Evolutionary conservation across 2,797 vertebrate species (phyloP).

Genomic region (Danio choprae): DNA sequence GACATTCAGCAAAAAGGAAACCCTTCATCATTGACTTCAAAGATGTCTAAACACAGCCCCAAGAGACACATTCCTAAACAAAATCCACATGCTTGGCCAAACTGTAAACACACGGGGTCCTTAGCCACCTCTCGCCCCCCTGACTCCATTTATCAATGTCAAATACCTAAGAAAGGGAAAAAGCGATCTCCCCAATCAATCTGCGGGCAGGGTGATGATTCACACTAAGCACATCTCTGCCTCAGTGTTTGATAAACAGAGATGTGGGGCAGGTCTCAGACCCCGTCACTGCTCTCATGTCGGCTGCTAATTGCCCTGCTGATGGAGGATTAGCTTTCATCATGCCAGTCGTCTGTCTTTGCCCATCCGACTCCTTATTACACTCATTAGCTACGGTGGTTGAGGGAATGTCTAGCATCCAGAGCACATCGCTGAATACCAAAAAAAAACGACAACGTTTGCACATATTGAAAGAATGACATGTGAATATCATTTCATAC

Average conservation of each 20-base stretch:
- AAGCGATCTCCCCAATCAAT: conserved; percentile 32
- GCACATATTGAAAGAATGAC: neutral
- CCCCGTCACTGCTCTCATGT: conserved; percentile 6
- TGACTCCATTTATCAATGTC: conserved; percentile 50
- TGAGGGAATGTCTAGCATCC: neutral
- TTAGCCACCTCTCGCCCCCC: conserved; percentile 18
- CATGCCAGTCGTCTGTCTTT: conserved; percentile 34
- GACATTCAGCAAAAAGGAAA: neutral
- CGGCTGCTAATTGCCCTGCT: conserved; percentile 54
- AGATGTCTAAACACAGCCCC: conserved; percentile 1
- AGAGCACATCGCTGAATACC: neutral
- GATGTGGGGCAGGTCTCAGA: conserved; percentile 33
- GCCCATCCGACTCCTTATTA: conserved; percentile 31
- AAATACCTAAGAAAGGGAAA: conserved; percentile 17
- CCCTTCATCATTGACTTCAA: conserved; percentile 6
- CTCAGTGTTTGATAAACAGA: conserved; percentile 44
- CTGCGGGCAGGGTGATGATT: conserved; percentile 39
- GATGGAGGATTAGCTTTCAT: conserved; percentile 52
- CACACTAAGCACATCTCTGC: conserved; percentile 27
- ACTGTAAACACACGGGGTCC: conserved; percentile 30
- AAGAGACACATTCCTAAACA: conserved; percentile 32
- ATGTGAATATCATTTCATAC: neutral
- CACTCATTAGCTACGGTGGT: conserved; percentile 43
- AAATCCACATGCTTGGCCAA: conserved; percentile 37
- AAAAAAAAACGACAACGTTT: conserved; percentile 24